Conservation (phyloP, 2,888 invertebrate species). For the Priocnemis perturbator region DNA sequence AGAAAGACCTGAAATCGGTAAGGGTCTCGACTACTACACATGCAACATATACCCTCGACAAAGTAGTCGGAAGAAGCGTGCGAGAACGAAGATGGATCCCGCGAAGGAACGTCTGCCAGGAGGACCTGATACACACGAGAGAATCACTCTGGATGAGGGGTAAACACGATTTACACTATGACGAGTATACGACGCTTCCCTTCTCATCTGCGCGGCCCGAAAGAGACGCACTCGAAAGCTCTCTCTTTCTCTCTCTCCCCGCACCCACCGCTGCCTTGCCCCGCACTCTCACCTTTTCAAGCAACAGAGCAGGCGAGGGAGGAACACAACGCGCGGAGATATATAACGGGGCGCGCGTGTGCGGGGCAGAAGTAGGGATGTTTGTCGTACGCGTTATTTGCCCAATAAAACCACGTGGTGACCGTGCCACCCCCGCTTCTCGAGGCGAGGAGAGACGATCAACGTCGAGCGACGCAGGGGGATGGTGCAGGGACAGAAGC, state of each 20-base stretch:
- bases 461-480: conserved; percentile 1
- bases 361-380: conserved; percentile 63
- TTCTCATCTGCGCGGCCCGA: conserved; percentile 46
- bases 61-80: conserved; percentile 21
- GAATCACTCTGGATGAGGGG: conserved; percentile 64
- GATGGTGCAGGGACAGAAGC: background rate
- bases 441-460: conserved; percentile 31
- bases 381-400: conserved; percentile 73
- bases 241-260: background rate
- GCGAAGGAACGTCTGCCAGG: conserved; percentile 2
- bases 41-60: too few relatives aligned
- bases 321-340: conserved; percentile 11
- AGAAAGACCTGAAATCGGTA: too few relatives aligned
- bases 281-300: too few relatives aligned
- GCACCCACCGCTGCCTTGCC: background rate
- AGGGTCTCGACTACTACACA: too few relatives aligned
- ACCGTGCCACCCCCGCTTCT: conserved; percentile 49
- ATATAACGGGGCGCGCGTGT: conserved; percentile 8
- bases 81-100: conserved; percentile 20
- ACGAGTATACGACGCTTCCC: conserved; percentile 58
- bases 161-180: conserved; percentile 73
- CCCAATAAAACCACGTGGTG: conserved; percentile 74
- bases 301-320: background rate
- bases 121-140: conserved; percentile 7
- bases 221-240: background rate